Conservation (phyloP, 2,888 invertebrate species). For the Clostera curtula region DNA sequence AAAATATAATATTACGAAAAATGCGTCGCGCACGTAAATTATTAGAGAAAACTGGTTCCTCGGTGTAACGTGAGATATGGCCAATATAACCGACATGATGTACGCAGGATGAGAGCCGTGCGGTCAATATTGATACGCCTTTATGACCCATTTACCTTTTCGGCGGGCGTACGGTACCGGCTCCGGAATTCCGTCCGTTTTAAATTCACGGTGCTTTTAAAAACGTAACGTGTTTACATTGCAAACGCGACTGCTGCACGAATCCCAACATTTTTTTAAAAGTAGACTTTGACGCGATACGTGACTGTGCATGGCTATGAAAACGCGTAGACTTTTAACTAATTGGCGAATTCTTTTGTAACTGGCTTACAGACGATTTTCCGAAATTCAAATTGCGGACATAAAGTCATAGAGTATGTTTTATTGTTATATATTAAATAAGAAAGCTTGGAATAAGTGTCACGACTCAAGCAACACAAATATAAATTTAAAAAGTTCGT, state of each 20-base stretch:
- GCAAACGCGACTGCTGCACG: constrained; percentile 4
- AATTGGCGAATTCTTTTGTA: too few species aligned
- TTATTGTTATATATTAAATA: too few species aligned
- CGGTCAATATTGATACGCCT: constrained; percentile 69
- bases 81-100: constrained; percentile 54
- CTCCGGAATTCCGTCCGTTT: constrained; percentile 52
- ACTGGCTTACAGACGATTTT: too few species aligned
- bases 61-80: constrained; percentile 54
- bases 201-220: constrained; percentile 46
- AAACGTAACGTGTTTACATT: constrained; percentile 41
- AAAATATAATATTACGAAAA: constrained; percentile 33
- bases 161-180: constrained; percentile 31
- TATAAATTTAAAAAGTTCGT: too few species aligned
- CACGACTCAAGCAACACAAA: too few species aligned
- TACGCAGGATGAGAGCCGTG: constrained; percentile 47
- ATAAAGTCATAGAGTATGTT: too few species aligned
- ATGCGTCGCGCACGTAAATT: constrained; percentile 43
- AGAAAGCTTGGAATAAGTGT: too few species aligned
- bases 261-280: constrained; percentile 7
- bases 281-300: too few species aligned
- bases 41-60: constrained; percentile 41
- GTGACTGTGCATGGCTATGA: too few species aligned
- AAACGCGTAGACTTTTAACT: too few species aligned
- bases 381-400: constrained; percentile 21
- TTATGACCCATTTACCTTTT: constrained; percentile 71